Base-by-base conservation (phyloP, 2,797 vertebrate species). In the Anabas testudineus region DNA sequence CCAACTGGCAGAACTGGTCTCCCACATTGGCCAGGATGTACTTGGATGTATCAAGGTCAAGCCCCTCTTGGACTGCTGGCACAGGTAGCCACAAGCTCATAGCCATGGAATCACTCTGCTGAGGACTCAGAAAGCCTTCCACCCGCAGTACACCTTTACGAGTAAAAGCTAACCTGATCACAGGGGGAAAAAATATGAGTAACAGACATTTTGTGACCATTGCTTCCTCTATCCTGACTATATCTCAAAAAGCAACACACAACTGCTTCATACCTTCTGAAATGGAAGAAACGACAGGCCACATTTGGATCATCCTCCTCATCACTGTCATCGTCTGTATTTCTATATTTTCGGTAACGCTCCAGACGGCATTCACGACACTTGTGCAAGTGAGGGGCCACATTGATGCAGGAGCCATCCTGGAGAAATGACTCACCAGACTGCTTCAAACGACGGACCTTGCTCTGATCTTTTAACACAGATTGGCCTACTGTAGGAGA, bases 21-120 rank as follows among this genome's bases (percentile, higher is more conserved):
- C 98, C 98, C 74, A 99, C 98, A 19, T 99, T 99, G 82, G 98
- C 98, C 84, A 99, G 92, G 86, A 99, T 99, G 64, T 99, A 99
- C 91, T 99, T 99, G 60, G 97, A 99, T 47, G 98, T 99, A 89
- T 99, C 98, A 45, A 99, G 93, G 82, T 99, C 98, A 0, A 99
- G 97, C 42, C 97, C 97, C 75, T 97, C 96, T 75, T 96, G 95
- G 65, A 95, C 91, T 15, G 95, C 92, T 24, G 95, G 91, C 24
- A 96, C 96, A 54, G 98, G 98, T 70, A 99, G 94, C 98, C 98
- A 99, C 5, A 99, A 93, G 45, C 97, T 97, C 97, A 99, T 97
- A 8, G 98, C 97, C 93, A 98, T 96, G 53, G 95, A 89, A 78
- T 99, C 98, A 72, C 98, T 99, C 88, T 99, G 98, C 73, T 99